Percentiles rank a stretch among this genome's conserved stretches.
Evolutionary conservation across 2,113 vertebrate species (phyloP).

Genomic region (Urocolius indicus): DNA sequence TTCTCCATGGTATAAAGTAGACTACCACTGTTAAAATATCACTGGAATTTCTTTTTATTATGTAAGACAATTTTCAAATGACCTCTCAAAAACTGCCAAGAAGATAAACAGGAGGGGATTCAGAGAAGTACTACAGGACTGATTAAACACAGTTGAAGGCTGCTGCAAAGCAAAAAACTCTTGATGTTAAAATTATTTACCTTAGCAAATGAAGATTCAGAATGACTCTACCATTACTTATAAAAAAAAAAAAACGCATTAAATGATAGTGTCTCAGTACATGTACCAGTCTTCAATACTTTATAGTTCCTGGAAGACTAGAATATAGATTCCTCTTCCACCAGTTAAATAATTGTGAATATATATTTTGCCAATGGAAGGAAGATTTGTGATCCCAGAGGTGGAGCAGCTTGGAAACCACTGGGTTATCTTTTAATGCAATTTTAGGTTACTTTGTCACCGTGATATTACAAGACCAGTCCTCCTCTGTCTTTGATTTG

Average conservation of each 20-base stretch:
- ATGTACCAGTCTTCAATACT: not conserved
- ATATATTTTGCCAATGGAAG: not conserved
- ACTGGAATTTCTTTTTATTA: not conserved
- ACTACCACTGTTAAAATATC: not conserved
- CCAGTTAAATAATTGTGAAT: not conserved
- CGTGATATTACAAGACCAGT: not conserved
- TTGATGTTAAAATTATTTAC: not conserved
- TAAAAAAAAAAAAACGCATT: not conserved
- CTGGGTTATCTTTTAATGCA: not conserved
- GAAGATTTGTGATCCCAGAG: not conserved
- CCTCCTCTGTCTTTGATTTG: not conserved
- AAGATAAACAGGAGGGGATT: not conserved
- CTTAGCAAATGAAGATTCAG: not conserved
- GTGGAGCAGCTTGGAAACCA: not conserved
- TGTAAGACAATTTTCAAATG: not conserved
- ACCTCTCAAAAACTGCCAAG: not conserved
- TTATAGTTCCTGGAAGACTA: not conserved
- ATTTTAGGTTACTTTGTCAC: not conserved
- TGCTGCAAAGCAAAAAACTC: not conserved
- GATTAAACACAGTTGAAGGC: not conserved
- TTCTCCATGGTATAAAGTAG: not conserved
- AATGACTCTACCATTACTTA: not conserved
- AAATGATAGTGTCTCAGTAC: not conserved
- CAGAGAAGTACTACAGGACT: not conserved
- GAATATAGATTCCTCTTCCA: not conserved